These are phyloP conservation scores for Metalampra italica DNA, from an alignment of 2,888 invertebrate genomes.

Conservation along the genomic window DNA sequence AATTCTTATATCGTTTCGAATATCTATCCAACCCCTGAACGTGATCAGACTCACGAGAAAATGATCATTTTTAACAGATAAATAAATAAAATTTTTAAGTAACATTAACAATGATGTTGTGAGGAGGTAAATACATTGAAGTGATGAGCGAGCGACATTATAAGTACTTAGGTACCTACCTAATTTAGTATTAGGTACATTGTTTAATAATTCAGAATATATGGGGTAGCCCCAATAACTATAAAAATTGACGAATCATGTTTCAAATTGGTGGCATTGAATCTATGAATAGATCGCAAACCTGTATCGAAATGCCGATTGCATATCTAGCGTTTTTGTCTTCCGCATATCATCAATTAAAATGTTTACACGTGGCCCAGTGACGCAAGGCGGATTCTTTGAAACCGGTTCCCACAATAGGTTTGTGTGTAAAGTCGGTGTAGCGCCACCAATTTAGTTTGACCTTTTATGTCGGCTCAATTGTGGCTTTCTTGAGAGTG, in stretches of 20 bases:
- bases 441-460: conserved; percentile 57
- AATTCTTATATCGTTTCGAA: too few species aligned
- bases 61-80: too few species aligned
- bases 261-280: conserved; percentile 24
- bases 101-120: too few species aligned
- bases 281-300: conserved; percentile 33
- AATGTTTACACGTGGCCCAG: conserved; percentile 71
- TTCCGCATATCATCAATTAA: conserved; percentile 75
- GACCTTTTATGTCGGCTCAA: conserved; percentile 33
- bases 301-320: conserved; percentile 45
- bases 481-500: conserved; percentile 7
- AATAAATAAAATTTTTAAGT: too few species aligned
- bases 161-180: too few species aligned
- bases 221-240: too few species aligned
- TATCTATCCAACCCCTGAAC: too few species aligned
- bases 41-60: too few species aligned
- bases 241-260: neutral
- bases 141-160: too few species aligned
- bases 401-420: conserved; percentile 64
- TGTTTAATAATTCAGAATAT: too few species aligned
- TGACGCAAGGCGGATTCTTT: conserved; percentile 67
- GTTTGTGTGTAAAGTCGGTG: conserved; percentile 56
- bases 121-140: too few species aligned
- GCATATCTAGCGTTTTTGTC: conserved; percentile 41
- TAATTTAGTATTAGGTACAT: too few species aligned